Evolutionary conservation across 2,888 invertebrate genomes (phyloP).

Genomic region (Rapana venosa): DNA sequence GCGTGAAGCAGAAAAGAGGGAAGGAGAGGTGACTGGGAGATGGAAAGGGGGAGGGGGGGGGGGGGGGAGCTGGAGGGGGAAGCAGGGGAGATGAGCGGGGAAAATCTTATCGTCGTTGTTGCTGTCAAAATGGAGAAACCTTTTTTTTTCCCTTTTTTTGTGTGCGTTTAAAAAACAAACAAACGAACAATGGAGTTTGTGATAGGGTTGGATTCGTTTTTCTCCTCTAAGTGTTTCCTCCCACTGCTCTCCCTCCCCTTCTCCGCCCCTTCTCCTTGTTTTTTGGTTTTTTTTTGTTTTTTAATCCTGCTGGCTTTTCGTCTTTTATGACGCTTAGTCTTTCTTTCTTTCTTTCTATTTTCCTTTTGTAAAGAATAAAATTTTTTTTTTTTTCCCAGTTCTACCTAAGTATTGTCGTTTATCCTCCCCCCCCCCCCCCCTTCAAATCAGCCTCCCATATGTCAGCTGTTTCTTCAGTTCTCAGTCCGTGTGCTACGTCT

Average conservation of each 20-base stretch:
- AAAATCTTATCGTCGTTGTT: background rate
- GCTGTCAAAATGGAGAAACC: constrained; percentile 3
- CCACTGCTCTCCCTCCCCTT: background rate
- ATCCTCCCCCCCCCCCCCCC: background rate
- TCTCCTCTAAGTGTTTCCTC: background rate
- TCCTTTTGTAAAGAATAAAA: no score
- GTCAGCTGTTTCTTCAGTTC: no score
- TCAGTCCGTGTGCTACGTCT: background rate
- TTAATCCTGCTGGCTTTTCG: no score
- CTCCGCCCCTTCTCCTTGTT: background rate
- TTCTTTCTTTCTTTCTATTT: no score
- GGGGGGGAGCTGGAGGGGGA: background rate
- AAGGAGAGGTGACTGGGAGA: no score
- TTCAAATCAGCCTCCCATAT: background rate
- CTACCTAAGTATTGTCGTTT: no score
- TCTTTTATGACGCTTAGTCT: no score
- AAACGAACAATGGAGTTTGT: background rate
- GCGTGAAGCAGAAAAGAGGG: background rate
- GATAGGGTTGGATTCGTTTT: background rate
- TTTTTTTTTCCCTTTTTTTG: background rate
- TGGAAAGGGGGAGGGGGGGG: background rate
- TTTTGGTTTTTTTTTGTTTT: no score
- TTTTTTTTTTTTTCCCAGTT: no score
- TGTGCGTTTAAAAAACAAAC: no score
- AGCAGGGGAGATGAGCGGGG: background rate